Evolutionary conservation across 1,140 invertebrate species (phyloP).

Genomic region (Zaprionus camerounensis): DNA sequence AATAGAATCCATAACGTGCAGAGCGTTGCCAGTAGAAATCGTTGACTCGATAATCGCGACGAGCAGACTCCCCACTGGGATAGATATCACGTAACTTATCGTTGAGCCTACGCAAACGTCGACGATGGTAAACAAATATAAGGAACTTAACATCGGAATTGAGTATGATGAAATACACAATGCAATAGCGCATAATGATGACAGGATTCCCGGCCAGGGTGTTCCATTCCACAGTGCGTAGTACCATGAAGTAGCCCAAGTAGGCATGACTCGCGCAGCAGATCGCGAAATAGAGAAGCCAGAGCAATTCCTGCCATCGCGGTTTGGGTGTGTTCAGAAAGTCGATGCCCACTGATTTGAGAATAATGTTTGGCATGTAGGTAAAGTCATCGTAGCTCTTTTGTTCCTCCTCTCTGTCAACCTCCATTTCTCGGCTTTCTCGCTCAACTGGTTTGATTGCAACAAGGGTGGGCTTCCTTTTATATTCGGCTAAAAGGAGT

Average conservation of each 20-base stretch:
- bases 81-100: constrained; percentile 28
- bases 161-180: constrained; percentile 43
- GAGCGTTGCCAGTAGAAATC: constrained; percentile 42
- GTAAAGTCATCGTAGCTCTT: constrained; percentile 54
- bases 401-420: neutral
- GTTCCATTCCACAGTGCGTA: constrained; percentile 41
- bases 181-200: constrained; percentile 45
- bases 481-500: constrained; percentile 15
- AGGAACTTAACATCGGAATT: constrained; percentile 47
- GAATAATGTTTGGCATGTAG: constrained; percentile 48
- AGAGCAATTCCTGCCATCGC: constrained; percentile 23
- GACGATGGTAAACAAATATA: constrained; percentile 44
- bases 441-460: neutral
- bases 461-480: constrained; percentile 23
- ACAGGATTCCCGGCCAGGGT: constrained; percentile 34
- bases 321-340: constrained; percentile 40
- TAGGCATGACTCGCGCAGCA: constrained; percentile 44
- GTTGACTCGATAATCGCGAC: constrained; percentile 37
- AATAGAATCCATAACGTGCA: constrained; percentile 29
- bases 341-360: constrained; percentile 55
- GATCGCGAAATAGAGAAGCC: constrained; percentile 23
- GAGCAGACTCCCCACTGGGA: constrained; percentile 10
- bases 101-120: constrained; percentile 9
- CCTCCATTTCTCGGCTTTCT: constrained; percentile 16
- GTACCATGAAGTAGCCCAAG: constrained; percentile 32